Evolutionary conservation across 2,888 invertebrate genomes (phyloP), one percentile per base, ranked within the genome.

Genomic region (Argynnis bischoffii): DNA sequence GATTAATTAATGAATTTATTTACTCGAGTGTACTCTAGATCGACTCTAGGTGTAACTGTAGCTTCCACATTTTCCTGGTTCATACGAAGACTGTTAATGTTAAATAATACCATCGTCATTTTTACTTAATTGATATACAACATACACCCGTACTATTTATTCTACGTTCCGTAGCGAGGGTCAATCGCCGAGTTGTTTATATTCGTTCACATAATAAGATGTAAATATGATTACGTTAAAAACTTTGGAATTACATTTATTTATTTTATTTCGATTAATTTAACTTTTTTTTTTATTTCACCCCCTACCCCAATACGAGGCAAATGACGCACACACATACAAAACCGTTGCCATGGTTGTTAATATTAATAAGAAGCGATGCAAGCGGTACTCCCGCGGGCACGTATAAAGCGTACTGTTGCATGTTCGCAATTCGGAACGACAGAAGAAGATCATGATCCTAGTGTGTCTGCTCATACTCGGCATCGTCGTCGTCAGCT

Each of bases 401-500:
- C 83, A 74, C 79, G 86, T 88, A 76, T 87, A 86, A 88, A 90
- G 87, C 83, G 87, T 87, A 89, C 83, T 91, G 90, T 92, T 92
- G 83, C 92, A 92, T 92, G 91, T 79, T 71, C 76, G 75, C 74
- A 77, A 75, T 76, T 73, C 76, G 77, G 87, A 95, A 74, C 82
- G 63, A 94, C 95, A 96, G 96, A 97, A 97, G 96, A 96, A 96
- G 95, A 96, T 97, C 93, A 96, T 97, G 95, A 97, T 97, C 95
- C 95, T 97, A 93, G 95, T 97, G 94, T 97, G 97, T 94, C 95
- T 97, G 93, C 95, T 96, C 90, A 95, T 97, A 92, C 94, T 96
- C 93, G 95, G 95, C 89, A 94, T 96, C 93, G 95, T 97, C 87
- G 93, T 96, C 89, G 95, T 96, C 84, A 93, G 95, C 88, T 95